Evolutionary conservation across 2,113 vertebrate genomes (phyloP).

Genomic region (Oncorhynchus clarkii): DNA sequence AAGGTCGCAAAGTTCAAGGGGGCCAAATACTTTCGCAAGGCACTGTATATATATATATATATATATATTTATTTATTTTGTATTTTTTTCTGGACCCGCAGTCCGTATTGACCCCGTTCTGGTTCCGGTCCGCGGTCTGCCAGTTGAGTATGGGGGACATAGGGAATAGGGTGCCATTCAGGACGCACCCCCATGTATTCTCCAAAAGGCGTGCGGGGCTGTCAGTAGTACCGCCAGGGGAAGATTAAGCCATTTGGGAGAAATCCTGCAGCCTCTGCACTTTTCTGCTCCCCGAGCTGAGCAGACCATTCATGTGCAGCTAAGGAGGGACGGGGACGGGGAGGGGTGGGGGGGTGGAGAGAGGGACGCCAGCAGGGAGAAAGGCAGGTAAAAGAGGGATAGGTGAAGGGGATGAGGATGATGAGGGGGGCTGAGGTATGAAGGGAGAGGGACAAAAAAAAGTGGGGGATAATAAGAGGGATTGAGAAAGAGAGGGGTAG

Average conservation of each 20-base stretch:
- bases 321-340: neutral
- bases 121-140: too few relatives aligned
- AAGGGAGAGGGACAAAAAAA: neutral
- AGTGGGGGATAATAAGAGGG: constrained; percentile 15
- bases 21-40: too few relatives aligned
- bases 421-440: constrained; percentile 17
- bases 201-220: constrained; percentile 35
- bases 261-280: constrained; percentile 66
- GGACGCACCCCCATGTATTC: constrained; percentile 7
- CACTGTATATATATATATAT: too few relatives aligned
- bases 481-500: neutral
- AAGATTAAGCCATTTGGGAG: constrained; percentile 65
- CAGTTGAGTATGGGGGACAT: neutral
- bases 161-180: too few relatives aligned
- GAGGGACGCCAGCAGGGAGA: neutral
- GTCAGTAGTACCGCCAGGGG: constrained; percentile 44
- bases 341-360: too few relatives aligned
- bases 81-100: too few relatives aligned
- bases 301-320: constrained; percentile 50
- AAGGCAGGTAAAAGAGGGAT: neutral
- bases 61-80: too few relatives aligned
- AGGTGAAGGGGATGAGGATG: neutral
- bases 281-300: constrained; percentile 49
- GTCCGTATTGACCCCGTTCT: too few relatives aligned
- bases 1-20: too few relatives aligned